Base-by-base conservation (phyloP, 2,888 invertebrate species). In the Lepeophtheirus nordmannii region DNA sequence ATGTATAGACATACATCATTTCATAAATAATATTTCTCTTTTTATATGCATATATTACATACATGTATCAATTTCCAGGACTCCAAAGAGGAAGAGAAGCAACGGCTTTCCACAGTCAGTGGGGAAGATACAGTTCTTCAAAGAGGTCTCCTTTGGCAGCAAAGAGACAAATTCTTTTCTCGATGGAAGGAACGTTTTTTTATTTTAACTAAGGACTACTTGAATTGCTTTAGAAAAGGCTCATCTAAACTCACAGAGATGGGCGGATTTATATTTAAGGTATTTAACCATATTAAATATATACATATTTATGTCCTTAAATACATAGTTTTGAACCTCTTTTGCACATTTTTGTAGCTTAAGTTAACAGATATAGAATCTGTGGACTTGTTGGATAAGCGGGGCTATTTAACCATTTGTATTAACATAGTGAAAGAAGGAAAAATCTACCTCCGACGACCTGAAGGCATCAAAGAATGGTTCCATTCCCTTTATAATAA, bases 131-230 rank as follows among this genome's bases (percentile, higher is more conserved):
- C 53, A n/a, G 53, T 46, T 46, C 53, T 46, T 46, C 53, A 46
- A 17, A 46, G 53, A 37, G 70, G 69, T 7, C 67, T 70, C n/a
- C 62, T 70, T 40, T 67, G 68, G 56, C 69, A 70, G 65, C 68
- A 68, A 10, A 62, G 70, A 23, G 71, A 71, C 67, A 68, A 69
- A 37, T 68, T 71, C 38, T 70, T 71, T 68, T 70, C 69, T 20
- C 68, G 71, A n/a, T 71, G 71, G 71, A 71, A 71, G 65, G 70
- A 71, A 65, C 68, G 71, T 10, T 71, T 69, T 67, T 71, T 71
- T 64, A 69, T 71, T 10, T 68, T 71, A n/a, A 71, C 70, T 1
- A 67, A 67, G 40, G 71, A 71, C 66, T 71, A 71, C 68, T 68
- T 71, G 37, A 69, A 70, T 10, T 71, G 71, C 67, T 71, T 71